Conservation (phyloP, 2,113 vertebrate genomes). For the Mustela nigripes region DNA sequence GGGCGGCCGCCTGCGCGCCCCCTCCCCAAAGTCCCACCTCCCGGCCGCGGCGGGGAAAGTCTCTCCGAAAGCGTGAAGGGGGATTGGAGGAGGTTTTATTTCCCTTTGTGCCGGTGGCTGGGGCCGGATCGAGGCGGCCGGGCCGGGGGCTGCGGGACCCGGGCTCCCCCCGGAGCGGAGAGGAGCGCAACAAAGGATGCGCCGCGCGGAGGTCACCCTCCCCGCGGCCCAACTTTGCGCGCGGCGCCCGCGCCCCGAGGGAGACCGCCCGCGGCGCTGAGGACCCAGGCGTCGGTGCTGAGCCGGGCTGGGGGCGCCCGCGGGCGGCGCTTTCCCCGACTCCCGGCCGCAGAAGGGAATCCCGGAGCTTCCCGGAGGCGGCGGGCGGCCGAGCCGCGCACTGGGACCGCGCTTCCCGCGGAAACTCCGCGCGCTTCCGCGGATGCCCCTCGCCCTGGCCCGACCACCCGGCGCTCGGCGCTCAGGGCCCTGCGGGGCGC, state of each 20-base stretch:
- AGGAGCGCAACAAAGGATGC: slow-evolving; percentile 20
- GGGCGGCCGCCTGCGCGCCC: background rate
- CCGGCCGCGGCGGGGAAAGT: slow-evolving; percentile 8
- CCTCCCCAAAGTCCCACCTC: slow-evolving; percentile 48
- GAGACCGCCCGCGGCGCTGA: background rate
- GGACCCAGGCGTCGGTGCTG: background rate
- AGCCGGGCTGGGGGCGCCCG: background rate
- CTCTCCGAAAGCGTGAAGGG: background rate
- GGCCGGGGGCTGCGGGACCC: background rate
- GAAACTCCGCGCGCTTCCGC: background rate
- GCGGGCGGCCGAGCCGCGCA: accelerated
- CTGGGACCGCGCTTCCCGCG: background rate
- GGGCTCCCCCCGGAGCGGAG: background rate
- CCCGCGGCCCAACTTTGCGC: slow-evolving; percentile 64
- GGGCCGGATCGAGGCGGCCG: slow-evolving; percentile 5
- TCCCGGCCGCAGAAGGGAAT: background rate
- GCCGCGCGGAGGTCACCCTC: background rate
- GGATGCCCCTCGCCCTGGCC: background rate
- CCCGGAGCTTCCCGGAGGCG: background rate
- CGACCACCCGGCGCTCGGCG: accelerated
- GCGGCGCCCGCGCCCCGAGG: background rate
- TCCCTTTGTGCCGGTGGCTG: slow-evolving; percentile 76
- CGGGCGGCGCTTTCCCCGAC: background rate
- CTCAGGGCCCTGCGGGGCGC: background rate
- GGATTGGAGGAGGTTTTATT: slow-evolving; percentile 57